Percentiles rank a stretch among this genome's conserved stretches.
phyloP scores from a whole-genome alignment of 2,888 invertebrate species.

The Erebia ligea region DNA sequence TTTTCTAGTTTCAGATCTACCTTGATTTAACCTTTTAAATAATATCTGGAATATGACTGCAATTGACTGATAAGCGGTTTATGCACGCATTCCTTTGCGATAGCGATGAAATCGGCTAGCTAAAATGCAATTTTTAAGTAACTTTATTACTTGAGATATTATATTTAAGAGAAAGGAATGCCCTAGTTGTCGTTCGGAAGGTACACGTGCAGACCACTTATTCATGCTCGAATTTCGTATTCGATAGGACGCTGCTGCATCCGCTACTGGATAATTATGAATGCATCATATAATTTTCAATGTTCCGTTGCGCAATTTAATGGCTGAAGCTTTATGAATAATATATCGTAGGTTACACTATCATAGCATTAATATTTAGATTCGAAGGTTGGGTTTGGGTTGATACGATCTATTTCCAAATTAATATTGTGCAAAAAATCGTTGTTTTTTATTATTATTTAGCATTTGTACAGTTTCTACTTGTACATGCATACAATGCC shows the following conservation, averaged over 20 bases:
- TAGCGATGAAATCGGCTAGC: conserved; percentile 29
- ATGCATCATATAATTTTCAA: conserved; percentile 25
- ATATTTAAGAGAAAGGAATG: background rate
- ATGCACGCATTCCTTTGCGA: conserved; percentile 40
- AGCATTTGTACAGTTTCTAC: background rate
- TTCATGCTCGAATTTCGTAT: conserved; percentile 41
- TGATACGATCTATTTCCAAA: conserved; percentile 7
- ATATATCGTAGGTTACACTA: conserved; percentile 7
- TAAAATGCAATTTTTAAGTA: conserved; percentile 4
- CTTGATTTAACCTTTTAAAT: conserved; percentile 19
- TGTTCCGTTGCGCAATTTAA: conserved; percentile 23
- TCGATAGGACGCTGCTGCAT: conserved; percentile 44
- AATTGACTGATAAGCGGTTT: conserved; percentile 36
- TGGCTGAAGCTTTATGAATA: conserved; percentile 19
- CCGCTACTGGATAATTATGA: conserved; percentile 44
- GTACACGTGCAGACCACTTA: background rate
- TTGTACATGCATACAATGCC: background rate
- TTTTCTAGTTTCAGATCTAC: conserved; percentile 18
- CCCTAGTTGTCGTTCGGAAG: background rate
- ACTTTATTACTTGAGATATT: background rate
- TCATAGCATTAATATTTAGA: conserved; percentile 3
- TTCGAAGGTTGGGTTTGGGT: conserved; percentile 3
- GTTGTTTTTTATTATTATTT: background rate
- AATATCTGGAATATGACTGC: conserved; percentile 21
- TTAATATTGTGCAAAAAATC: background rate